phyloP scores from a whole-genome alignment of 2,113 vertebrate species.

The Lontra canadensis region DNA sequence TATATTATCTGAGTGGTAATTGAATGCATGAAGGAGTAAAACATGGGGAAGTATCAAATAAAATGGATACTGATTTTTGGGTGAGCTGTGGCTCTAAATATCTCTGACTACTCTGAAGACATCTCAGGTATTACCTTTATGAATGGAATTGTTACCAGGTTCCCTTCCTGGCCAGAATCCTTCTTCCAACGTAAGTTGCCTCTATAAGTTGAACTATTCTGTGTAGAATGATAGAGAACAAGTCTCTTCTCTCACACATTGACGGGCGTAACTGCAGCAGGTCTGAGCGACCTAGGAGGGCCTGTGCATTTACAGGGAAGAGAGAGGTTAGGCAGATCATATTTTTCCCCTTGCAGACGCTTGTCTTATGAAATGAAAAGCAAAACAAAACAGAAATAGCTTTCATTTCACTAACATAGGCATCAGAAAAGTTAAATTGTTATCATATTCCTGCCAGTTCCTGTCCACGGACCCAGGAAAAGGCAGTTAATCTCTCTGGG shows the following conservation, averaged over 20 bases:
- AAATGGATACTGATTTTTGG: not conserved
- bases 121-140: not conserved
- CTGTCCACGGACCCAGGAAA: not conserved
- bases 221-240: not conserved
- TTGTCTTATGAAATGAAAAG: not conserved
- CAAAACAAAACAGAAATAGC: not conserved
- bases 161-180: no score
- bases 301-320: not conserved
- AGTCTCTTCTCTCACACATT: rapidly evolving
- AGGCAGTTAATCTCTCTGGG: not conserved
- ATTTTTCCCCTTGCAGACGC: no score
- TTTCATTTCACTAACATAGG: not conserved
- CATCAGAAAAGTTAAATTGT: not conserved
- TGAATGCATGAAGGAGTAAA: not conserved
- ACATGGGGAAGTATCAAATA: not conserved
- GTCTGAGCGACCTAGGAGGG: not conserved
- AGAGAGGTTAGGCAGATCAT: not conserved
- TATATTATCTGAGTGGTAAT: not conserved
- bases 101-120: not conserved
- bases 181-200: not conserved
- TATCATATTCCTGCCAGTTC: not conserved
- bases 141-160: not conserved
- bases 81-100: rapidly evolving
- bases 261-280: rapidly evolving
- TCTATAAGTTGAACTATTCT: not conserved